Percentiles rank a stretch among this genome's conserved stretches.
These are phyloP conservation scores for Eleginops maclovinus DNA, from an alignment of 2,113 vertebrate species.

Conservation along the genomic window DNA sequence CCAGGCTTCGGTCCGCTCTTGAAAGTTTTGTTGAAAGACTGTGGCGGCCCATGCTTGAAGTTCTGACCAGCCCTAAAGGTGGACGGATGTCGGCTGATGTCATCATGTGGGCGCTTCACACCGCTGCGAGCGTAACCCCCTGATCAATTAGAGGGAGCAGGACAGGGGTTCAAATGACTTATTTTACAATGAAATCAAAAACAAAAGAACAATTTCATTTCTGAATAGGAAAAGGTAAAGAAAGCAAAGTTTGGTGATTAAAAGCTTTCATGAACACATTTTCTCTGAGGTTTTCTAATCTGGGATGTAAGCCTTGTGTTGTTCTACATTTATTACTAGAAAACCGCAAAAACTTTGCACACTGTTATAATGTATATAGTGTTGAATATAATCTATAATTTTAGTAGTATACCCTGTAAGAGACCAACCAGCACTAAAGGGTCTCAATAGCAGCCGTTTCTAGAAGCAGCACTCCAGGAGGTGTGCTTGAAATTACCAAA, in stretches of 20 bases:
- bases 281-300: neutral
- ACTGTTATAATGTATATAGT: too few relatives aligned
- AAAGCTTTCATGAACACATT: neutral
- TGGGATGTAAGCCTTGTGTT: neutral
- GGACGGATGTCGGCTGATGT: neutral
- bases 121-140: constrained; percentile 8
- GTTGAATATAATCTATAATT: too few relatives aligned
- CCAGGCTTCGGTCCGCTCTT: constrained; percentile 48
- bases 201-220: neutral
- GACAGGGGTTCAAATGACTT: neutral
- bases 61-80: neutral
- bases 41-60: constrained; percentile 32
- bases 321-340: too few relatives aligned
- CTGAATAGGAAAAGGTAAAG: neutral
- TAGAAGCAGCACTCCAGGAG: too few relatives aligned
- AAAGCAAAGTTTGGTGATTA: neutral
- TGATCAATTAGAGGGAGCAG: neutral
- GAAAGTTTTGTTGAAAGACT: constrained; percentile 17
- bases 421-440: too few relatives aligned
- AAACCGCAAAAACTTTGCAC: too few relatives aligned
- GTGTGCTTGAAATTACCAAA: too few relatives aligned
- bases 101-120: constrained; percentile 47
- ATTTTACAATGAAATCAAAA: neutral
- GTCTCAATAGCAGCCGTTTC: too few relatives aligned
- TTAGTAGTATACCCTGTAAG: too few relatives aligned